Base-by-base conservation (phyloP, 2,888 invertebrate genomes). In the Panopea generosa region DNA sequence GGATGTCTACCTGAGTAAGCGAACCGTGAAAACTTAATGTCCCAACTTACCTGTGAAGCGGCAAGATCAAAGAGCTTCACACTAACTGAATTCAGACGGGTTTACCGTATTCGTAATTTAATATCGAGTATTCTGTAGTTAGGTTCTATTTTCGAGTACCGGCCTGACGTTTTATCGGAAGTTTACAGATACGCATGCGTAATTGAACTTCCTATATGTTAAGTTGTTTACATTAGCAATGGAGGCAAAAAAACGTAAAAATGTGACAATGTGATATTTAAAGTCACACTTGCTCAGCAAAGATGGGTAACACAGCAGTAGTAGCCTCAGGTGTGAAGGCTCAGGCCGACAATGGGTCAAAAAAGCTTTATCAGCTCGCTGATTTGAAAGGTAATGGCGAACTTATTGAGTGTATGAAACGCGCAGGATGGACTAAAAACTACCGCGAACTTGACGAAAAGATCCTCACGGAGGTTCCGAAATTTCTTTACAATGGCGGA, bases 401-500 rank as follows among this genome's bases (percentile, higher is more conserved):
- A 66, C 75, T 92, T 4, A 87, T 92, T 4, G 89, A 90, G 22
- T 77, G 90, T 24, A 90, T 90, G 87, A 92, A 92, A 80, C 75
- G 84, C 56, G 91, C 91, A 1, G 83, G 86, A 40, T 81, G 86
- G 84, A 89, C 86, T 2, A 91, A 90, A 83, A 86, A 91, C 70
- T 90, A 84, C 63, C 76, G 75, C 24, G 97, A 98, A 93, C 94
- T 98, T 76, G 98, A 98, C 92, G 96, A 97, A 91, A 96, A 97
- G 0, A 97, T 99, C 68, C 96, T 96, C 92, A 96, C 96, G 0
- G 97, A 97, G 91, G 97, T 87, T 16, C 82, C 79, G 43, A 97
- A 97, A 0, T 98, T 97, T 92, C 93, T 99, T 24, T 99, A 99
- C 93, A 98, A 98, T 91, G 96, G 96, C 90, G 99, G 99, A 2